Conservation (phyloP, 1,140 invertebrate genomes). For the Lucilia cuprina region DNA sequence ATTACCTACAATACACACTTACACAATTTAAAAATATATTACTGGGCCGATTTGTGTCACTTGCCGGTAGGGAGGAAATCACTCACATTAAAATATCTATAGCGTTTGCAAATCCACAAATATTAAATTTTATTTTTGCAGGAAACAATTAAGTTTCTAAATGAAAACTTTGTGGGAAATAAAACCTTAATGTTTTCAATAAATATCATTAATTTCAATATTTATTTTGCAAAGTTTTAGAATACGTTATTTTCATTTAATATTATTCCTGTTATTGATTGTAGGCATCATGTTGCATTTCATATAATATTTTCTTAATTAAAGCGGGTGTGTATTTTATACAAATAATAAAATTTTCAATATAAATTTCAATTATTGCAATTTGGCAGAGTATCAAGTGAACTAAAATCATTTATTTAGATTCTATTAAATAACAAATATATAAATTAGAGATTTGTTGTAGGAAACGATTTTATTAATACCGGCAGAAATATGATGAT, state of each 20-base stretch:
- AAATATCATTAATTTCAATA: neutral
- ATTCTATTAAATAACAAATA: neutral
- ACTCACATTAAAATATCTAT: too few species aligned
- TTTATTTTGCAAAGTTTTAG: too few species aligned
- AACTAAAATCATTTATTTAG: neutral
- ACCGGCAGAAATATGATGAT: neutral
- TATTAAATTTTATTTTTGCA: too few species aligned
- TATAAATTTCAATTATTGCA: neutral
- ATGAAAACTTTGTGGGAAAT: neutral
- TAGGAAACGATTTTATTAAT: neutral
- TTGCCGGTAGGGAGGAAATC: too few species aligned
- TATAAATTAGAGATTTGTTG: neutral
- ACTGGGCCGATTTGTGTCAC: too few species aligned
- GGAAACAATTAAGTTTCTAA: neutral
- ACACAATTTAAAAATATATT: too few species aligned
- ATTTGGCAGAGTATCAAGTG: conserved; percentile 14
- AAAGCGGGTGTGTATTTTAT: neutral
- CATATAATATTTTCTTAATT: neutral
- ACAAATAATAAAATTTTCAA: neutral
- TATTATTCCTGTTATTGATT: neutral
- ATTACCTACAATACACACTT: too few species aligned
- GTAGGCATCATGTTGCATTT: neutral
- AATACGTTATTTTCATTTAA: too few species aligned
- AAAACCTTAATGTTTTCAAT: neutral
- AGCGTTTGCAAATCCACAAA: too few species aligned